Evolutionary conservation across 2,797 vertebrate genomes (phyloP).

Genomic region (Antrozous pallidus): DNA sequence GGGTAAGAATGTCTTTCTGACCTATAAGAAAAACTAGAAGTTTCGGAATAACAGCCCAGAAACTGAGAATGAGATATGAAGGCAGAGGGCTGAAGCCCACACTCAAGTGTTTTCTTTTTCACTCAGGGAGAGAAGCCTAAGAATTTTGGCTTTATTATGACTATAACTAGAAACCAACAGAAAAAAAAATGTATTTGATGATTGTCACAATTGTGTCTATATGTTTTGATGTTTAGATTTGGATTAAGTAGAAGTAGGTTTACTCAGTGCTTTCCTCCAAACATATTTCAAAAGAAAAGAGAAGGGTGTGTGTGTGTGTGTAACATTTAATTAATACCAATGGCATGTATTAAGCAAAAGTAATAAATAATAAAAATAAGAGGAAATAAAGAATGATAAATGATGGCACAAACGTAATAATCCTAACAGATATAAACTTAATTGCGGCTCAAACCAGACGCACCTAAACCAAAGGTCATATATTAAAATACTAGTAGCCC

Average conservation of each 20-base stretch:
- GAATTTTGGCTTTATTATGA: neutral
- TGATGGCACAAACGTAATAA: neutral
- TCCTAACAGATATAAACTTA: neutral
- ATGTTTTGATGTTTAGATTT: neutral
- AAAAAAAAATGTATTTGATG: neutral
- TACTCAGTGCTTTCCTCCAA: neutral
- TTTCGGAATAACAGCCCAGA: slow-evolving; percentile 3
- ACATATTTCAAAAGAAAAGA: neutral
- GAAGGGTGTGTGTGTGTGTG: neutral
- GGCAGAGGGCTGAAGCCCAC: neutral
- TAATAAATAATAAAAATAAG: slow-evolving; percentile 11
- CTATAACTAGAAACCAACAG: slow-evolving; percentile 12
- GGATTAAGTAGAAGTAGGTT: neutral
- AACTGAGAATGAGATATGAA: neutral
- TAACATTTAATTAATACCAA: neutral
- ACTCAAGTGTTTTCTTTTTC: neutral
- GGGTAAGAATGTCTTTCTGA: neutral
- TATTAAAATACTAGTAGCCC: neutral
- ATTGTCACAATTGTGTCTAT: neutral
- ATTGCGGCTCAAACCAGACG: neutral
- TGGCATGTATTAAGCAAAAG: neutral
- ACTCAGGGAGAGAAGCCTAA: neutral
- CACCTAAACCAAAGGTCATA: neutral
- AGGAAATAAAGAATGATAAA: neutral
- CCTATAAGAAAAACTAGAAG: neutral